Evolutionary conservation across 2,797 vertebrate genomes (phyloP).

Genomic region (Sitta carolinensis): DNA sequence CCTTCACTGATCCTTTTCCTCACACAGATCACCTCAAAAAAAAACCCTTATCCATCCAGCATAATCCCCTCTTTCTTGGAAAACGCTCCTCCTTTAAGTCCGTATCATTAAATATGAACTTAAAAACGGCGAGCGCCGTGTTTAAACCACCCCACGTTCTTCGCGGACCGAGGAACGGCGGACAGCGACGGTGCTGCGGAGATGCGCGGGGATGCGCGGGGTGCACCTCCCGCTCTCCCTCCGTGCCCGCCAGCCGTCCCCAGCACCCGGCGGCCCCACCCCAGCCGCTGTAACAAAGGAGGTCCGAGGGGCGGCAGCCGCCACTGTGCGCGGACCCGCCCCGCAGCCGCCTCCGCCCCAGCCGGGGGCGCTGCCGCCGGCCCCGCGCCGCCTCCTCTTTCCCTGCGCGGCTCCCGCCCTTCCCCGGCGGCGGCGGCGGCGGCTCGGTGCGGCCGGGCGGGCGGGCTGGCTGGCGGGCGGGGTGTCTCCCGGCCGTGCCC

Average conservation of each 20-base stretch:
- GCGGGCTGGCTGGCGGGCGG: background rate
- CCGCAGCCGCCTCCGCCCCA: background rate
- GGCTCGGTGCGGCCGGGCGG: background rate
- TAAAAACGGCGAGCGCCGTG: background rate
- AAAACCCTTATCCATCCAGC: background rate
- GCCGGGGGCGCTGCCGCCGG: background rate
- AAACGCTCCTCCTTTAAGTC: background rate
- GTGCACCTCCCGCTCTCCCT: accelerated
- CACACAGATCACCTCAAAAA: too few species aligned
- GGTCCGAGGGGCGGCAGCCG: background rate
- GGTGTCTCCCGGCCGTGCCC: background rate
- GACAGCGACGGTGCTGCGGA: accelerated
- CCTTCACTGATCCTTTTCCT: background rate
- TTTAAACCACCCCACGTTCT: background rate
- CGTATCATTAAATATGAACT: accelerated
- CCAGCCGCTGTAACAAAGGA: slow-evolving; percentile 15
- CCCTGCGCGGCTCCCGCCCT: background rate
- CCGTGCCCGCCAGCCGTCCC: accelerated
- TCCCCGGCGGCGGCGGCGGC: background rate
- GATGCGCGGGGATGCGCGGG: background rate
- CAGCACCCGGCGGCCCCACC: background rate
- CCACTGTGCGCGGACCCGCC: background rate
- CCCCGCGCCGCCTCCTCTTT: background rate
- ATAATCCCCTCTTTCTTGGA: too few species aligned
- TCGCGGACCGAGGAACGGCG: background rate